Percentiles rank a stretch among this genome's conserved stretches.
phyloP scores from a whole-genome alignment of 2,113 vertebrate species.

The Alces alces region DNA sequence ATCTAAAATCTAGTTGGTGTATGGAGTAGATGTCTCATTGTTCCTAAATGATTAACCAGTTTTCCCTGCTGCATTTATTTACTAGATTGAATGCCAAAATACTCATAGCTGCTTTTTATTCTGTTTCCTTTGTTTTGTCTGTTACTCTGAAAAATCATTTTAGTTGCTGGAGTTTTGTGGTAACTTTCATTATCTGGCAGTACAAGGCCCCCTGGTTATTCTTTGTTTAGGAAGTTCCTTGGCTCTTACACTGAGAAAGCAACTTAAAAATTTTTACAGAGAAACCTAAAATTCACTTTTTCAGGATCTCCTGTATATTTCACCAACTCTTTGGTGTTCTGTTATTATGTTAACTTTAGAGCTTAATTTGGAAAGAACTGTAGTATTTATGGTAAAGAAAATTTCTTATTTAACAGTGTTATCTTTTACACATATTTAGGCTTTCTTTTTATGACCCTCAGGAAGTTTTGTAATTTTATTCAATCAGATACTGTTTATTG shows the following conservation, averaged over 20 bases:
- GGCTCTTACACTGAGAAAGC: not conserved
- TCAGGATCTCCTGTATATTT: not conserved
- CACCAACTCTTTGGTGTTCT: not conserved
- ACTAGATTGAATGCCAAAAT: not conserved
- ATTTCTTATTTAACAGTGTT: not conserved
- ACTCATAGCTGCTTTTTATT: not conserved
- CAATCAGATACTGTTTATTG: not conserved
- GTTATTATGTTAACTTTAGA: not conserved
- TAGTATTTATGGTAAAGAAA: not conserved
- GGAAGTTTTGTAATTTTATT: not conserved
- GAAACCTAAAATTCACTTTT: not conserved
- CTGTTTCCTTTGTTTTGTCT: not conserved
- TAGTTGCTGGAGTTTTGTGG: not conserved
- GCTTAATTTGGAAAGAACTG: not conserved
- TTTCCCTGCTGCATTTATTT: not conserved
- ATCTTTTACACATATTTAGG: not conserved
- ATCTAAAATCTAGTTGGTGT: not conserved
- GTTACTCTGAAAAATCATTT: not conserved
- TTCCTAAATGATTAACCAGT: not conserved
- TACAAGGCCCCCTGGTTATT: not conserved
- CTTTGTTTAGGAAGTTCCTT: not conserved
- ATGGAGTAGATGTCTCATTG: not conserved
- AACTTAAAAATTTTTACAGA: not conserved
- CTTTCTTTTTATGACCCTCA: conserved; percentile 2
- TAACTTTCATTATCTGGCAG: not conserved